A percentile compares a stretch with the other conserved stretches of the same genome.
Evolutionary conservation across 2,888 invertebrate species (phyloP).

Genomic region (Tinea pellionella): DNA sequence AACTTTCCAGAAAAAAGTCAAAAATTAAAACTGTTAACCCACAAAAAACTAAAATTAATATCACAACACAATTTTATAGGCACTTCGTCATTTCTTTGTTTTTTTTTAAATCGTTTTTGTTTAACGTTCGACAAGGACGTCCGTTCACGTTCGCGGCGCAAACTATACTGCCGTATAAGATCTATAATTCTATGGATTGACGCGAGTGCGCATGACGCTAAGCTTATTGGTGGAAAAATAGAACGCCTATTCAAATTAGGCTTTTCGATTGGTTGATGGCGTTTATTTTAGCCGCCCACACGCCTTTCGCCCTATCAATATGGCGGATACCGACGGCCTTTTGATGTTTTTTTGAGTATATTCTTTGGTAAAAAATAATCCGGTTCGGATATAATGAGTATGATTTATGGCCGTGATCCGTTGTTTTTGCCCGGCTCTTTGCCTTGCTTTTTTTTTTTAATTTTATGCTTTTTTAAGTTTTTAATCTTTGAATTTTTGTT

Average conservation of each 20-base stretch:
- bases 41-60: background rate
- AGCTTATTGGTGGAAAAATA: constrained; percentile 37
- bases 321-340: constrained; percentile 65
- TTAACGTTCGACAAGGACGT: constrained; percentile 11
- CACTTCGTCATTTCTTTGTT: constrained; percentile 59
- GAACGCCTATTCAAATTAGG: constrained; percentile 49
- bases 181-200: constrained; percentile 63
- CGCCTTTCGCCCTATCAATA: constrained; percentile 50
- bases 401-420: constrained; percentile 66
- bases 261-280: constrained; percentile 36
- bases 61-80: constrained; percentile 24
- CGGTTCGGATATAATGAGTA: constrained; percentile 67
- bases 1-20: background rate
- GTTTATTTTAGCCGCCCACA: constrained; percentile 55
- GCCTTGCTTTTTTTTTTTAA: background rate
- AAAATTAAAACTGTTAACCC: background rate
- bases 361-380: constrained; percentile 67
- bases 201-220: constrained; percentile 58
- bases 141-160: background rate
- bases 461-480: constrained; percentile 33
- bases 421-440: constrained; percentile 26
- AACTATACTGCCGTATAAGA: constrained; percentile 56
- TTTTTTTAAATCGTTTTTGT: constrained; percentile 21
- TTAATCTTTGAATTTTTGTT: constrained; percentile 42
- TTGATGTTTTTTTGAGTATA: constrained; percentile 66